phyloP scores from a whole-genome alignment of 2,888 invertebrate species.

The Himalopsyche tibetana region DNA sequence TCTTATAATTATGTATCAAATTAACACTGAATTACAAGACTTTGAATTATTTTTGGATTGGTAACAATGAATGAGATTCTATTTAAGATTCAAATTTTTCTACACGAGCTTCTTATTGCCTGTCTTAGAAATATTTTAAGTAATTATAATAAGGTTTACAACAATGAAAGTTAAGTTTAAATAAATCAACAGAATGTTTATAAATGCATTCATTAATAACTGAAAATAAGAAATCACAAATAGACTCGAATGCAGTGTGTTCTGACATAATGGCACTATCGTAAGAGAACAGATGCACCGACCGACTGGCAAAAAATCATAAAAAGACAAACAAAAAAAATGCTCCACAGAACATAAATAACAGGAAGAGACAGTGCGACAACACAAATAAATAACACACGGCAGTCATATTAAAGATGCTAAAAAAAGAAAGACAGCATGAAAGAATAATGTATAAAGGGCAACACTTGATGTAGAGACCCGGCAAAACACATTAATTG shows the following conservation, averaged over 20 bases:
- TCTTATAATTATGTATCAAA: background rate
- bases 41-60: no score
- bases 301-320: background rate
- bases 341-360: background rate
- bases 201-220: no score
- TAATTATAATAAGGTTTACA: no score
- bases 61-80: no score
- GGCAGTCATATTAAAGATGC: conserved; percentile 3
- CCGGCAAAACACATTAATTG: background rate
- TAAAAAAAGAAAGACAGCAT: conserved; percentile 1
- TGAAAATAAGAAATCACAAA: no score
- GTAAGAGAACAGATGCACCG: conserved; percentile 16
- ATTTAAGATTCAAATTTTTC: no score
- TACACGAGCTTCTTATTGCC: no score
- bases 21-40: no score
- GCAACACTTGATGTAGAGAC: background rate
- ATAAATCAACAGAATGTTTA: no score
- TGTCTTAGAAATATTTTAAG: no score
- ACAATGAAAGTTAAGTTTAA: no score
- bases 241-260: no score
- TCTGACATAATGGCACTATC: background rate
- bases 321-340: background rate
- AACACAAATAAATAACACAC: conserved; percentile 26
- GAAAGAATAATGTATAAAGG: conserved; percentile 4
- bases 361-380: conserved; percentile 8